These are phyloP conservation scores for Sylvicola cinctus DNA, from an alignment of 2,888 invertebrate genomes.

Conservation along the genomic window DNA sequence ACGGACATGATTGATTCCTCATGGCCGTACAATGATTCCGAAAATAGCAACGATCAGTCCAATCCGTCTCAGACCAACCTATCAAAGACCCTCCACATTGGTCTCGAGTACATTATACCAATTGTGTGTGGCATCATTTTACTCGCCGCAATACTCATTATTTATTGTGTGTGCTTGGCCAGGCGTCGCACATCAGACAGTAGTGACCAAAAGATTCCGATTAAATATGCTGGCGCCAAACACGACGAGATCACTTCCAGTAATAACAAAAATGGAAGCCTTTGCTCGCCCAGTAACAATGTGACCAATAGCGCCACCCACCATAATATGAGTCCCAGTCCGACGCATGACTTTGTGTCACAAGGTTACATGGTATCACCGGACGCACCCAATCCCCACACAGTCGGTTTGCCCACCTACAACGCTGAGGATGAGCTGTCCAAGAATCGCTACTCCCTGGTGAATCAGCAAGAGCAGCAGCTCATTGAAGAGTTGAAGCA, in stretches of 20 bases:
- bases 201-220: constrained; percentile 18
- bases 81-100: constrained; percentile 16
- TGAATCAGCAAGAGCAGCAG: constrained; percentile 27
- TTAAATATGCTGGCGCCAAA: constrained; percentile 25
- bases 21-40: background rate
- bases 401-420: constrained; percentile 26
- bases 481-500: constrained; percentile 25
- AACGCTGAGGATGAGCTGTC: constrained; percentile 26
- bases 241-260: constrained; percentile 21
- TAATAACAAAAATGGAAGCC: constrained; percentile 4
- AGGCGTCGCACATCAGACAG: constrained; percentile 7
- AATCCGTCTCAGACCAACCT: too few relatives aligned
- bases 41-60: constrained; percentile 6
- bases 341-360: background rate
- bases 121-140: constrained; percentile 27
- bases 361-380: constrained; percentile 12
- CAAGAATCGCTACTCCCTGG: constrained; percentile 27
- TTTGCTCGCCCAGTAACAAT: constrained; percentile 1
- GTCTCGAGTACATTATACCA: constrained; percentile 28
- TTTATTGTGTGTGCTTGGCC: constrained; percentile 18
- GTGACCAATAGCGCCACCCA: constrained; percentile 9
- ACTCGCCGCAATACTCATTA: constrained; percentile 22
- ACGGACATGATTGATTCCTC: too few relatives aligned
- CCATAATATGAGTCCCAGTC: constrained; percentile 13
- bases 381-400: constrained; percentile 23